A percentile compares a stretch with the other conserved stretches of the same genome.
These are phyloP conservation scores for Helicoverpa assulta DNA, from an alignment of 2,888 invertebrate species.

Conservation along the genomic window DNA sequence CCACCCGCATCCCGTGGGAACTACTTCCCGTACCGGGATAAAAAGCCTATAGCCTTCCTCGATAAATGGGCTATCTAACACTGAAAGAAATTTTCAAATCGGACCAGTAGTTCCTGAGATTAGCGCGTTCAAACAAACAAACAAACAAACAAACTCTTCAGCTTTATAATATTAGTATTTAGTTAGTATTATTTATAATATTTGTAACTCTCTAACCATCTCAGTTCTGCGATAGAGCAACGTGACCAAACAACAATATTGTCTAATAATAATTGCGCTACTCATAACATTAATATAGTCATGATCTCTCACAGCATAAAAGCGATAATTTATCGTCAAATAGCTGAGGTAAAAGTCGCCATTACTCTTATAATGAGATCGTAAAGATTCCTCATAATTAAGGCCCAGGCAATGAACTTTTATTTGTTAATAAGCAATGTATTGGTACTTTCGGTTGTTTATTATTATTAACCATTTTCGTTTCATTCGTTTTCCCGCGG, in stretches of 20 bases:
- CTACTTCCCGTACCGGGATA: no score
- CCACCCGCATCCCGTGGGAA: no score
- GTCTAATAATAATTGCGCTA: constrained; percentile 1
- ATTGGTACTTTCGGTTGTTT: constrained; percentile 31
- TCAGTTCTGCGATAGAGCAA: neutral
- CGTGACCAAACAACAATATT: constrained; percentile 19
- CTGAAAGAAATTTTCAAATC: no score
- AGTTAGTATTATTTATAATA: no score
- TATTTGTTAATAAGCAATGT: constrained; percentile 56
- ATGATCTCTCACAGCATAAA: constrained; percentile 63
- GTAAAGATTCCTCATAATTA: constrained; percentile 67
- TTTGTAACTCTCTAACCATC: no score
- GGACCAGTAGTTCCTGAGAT: no score
- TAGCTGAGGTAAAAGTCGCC: constrained; percentile 56
- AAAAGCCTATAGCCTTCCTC: no score
- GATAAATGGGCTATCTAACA: no score
- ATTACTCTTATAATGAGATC: constrained; percentile 70
- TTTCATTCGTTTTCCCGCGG: no score
- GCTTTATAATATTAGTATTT: no score
- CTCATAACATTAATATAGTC: constrained; percentile 48
- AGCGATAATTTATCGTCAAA: constrained; percentile 62
- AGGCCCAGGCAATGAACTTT: constrained; percentile 36
- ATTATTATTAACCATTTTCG: constrained; percentile 18
- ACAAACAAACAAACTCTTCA: no score
- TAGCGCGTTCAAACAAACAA: no score